These are phyloP conservation scores for Leptonema lineaticorne DNA, from an alignment of 1,140 invertebrate genomes.

Conservation along the genomic window DNA sequence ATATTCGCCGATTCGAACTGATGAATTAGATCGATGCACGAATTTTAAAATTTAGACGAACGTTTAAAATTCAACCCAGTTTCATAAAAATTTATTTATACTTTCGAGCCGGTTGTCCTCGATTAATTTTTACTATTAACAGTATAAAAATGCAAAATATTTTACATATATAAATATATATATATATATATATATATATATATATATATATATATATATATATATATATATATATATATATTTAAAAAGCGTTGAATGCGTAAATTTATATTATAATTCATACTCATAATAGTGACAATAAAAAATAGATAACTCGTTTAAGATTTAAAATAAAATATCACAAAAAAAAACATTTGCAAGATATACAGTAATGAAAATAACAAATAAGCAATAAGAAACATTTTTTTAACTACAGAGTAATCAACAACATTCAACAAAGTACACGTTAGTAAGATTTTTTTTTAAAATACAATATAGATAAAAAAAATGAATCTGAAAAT, in stretches of 20 bases:
- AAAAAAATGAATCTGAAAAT: neutral
- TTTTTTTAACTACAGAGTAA: neutral
- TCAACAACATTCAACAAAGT: conserved; percentile 4
- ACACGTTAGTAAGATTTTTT: neutral
- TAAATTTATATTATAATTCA: no score
- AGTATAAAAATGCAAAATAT: neutral
- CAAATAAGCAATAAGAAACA: neutral
- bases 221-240: no score
- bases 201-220: no score
- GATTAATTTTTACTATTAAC: neutral
- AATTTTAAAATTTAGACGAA: conserved; percentile 2
- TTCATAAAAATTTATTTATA: neutral
- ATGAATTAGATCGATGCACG: conserved; percentile 33
- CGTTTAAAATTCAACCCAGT: no score
- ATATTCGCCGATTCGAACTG: conserved; percentile 22
- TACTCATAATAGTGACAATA: no score
- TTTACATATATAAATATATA: no score
- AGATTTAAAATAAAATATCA: neutral
- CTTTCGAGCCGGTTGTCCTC: neutral
- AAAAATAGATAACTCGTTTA: neutral
- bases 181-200: no score
- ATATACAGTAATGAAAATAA: conserved; percentile 14
- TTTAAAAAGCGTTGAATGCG: no score
- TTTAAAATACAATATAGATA: neutral
- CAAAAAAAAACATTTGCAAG: neutral